Percentiles rank a stretch among this genome's conserved stretches.
Conservation (phyloP, 1,140 invertebrate genomes). For the Oscheius sp. region DNA sequence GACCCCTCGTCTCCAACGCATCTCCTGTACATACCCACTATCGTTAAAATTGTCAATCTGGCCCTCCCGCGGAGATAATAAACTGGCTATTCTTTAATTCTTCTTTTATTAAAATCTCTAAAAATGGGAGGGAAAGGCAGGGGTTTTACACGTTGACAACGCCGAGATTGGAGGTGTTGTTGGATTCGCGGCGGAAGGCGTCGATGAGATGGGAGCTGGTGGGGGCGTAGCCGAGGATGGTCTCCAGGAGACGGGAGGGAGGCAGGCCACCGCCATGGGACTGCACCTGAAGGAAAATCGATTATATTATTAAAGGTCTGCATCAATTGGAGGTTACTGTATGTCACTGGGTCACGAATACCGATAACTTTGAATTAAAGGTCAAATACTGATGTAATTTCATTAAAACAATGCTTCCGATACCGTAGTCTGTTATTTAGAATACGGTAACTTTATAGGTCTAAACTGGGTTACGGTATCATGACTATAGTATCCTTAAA, state of each 20-base stretch:
- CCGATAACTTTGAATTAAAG: too few species aligned
- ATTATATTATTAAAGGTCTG: too few species aligned
- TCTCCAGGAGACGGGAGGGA: slow-evolving; percentile 44
- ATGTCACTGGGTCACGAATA: too few species aligned
- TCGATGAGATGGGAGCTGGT: slow-evolving; percentile 30
- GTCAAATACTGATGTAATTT: too few species aligned
- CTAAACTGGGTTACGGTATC: background rate
- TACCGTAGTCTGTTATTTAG: too few species aligned
- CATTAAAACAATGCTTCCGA: too few species aligned
- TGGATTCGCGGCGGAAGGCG: slow-evolving; percentile 23
- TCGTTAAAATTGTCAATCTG: background rate
- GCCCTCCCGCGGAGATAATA: background rate
- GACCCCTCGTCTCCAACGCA: background rate
- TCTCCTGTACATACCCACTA: background rate
- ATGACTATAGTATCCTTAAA: background rate
- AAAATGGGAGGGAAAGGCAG: too few species aligned
- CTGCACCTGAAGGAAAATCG: slow-evolving; percentile 45
- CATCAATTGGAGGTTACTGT: too few species aligned
- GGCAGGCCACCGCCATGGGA: slow-evolving; percentile 56
- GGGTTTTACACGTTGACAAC: slow-evolving; percentile 19
- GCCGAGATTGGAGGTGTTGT: slow-evolving; percentile 16
- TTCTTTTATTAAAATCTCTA: background rate
- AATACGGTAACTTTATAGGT: background rate
- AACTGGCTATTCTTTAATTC: background rate
- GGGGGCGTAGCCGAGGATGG: slow-evolving; percentile 38